Evolutionary conservation across 2,113 vertebrate genomes (phyloP).

Genomic region (Hippolais icterina): DNA sequence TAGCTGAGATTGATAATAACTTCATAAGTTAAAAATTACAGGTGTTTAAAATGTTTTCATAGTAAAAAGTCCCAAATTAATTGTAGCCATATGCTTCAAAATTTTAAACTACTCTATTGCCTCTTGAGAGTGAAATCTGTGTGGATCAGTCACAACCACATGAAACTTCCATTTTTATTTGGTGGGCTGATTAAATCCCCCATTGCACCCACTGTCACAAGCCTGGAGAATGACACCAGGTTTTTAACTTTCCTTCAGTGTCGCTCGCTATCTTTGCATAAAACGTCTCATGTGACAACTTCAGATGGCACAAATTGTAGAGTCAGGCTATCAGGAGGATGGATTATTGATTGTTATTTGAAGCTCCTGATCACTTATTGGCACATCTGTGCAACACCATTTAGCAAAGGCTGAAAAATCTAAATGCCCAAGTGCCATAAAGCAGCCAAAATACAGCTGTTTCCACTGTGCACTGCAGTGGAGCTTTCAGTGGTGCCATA

Average conservation of each 20-base stretch:
- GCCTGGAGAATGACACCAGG: background rate
- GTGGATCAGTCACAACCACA: background rate
- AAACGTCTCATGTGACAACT: background rate
- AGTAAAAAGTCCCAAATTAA: constrained; percentile 25
- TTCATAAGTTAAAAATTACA: constrained; percentile 41
- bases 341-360: background rate
- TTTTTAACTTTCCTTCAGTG: background rate
- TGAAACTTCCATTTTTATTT: background rate
- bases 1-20: constrained; percentile 45
- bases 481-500: background rate
- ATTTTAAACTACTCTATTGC: background rate
- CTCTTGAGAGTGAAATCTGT: background rate
- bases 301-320: background rate
- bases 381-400: background rate
- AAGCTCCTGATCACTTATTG: background rate
- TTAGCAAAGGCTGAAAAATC: background rate
- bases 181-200: background rate
- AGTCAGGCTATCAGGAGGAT: background rate
- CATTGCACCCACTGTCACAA: background rate
- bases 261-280: rapidly evolving
- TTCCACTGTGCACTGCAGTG: background rate
- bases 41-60: constrained; percentile 35
- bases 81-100: constrained; percentile 6
- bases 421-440: background rate
- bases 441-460: background rate